Evolutionary conservation across 2,113 vertebrate species (phyloP).

Genomic region (Saimiri boliviensis): DNA sequence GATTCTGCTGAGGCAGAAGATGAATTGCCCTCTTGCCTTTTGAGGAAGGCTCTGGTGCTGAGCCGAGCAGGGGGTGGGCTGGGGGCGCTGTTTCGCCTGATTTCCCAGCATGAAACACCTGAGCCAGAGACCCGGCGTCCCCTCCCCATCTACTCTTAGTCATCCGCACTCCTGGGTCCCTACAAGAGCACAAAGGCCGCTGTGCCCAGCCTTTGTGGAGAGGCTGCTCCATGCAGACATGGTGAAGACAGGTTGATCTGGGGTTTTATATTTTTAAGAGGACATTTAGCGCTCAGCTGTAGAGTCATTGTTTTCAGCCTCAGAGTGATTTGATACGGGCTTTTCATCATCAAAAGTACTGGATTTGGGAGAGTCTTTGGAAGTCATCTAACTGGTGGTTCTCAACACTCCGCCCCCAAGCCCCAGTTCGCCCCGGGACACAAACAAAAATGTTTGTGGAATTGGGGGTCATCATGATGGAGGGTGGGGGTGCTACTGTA

Average conservation of each 20-base stretch:
- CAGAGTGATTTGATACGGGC: not conserved
- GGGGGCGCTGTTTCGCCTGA: not conserved
- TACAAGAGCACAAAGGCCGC: not conserved
- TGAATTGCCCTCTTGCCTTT: not conserved
- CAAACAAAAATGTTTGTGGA: not conserved
- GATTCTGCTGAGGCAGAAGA: not conserved
- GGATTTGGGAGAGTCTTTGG: not conserved
- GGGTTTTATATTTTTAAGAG: not conserved
- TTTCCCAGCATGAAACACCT: not conserved
- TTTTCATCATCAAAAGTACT: not conserved
- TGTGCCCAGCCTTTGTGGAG: not conserved
- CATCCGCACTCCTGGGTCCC: not conserved
- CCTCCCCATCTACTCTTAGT: not conserved
- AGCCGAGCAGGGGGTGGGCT: fast-evolving
- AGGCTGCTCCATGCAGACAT: not conserved
- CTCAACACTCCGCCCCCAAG: not conserved
- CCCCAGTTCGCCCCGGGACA: not conserved
- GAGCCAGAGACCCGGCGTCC: not conserved
- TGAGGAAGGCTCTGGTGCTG: not conserved
- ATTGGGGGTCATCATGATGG: not conserved
- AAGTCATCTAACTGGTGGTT: not conserved
- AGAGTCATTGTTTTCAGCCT: not conserved
- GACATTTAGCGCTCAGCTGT: not conserved
- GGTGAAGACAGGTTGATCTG: not conserved
- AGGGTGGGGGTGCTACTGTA: not conserved